A percentile compares a stretch with the other conserved stretches of the same genome.
phyloP scores from a whole-genome alignment of 2,797 vertebrate genomes.

The Oryzias sinensis region DNA sequence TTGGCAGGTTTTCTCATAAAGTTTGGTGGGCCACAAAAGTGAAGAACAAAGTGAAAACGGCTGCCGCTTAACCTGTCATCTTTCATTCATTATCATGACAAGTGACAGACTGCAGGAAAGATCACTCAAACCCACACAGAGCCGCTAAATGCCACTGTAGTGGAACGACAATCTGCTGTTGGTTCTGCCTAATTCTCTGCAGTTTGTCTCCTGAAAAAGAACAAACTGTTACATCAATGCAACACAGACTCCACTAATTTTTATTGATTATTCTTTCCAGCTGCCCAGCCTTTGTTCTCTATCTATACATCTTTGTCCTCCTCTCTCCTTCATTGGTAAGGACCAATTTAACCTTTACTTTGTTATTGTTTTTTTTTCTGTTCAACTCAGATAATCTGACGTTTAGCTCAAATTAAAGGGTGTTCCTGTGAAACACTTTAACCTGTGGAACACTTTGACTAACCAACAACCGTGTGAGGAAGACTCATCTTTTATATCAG shows the following conservation, averaged over 20 bases:
- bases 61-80: constrained; percentile 64
- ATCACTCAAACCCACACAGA: constrained; percentile 64
- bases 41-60: constrained; percentile 53
- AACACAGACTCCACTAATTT: constrained; percentile 59
- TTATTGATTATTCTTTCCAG: constrained; percentile 64
- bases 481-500: no score
- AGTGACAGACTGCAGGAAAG: constrained; percentile 58
- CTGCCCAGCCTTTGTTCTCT: constrained; percentile 37
- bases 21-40: constrained; percentile 45
- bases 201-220: constrained; percentile 58
- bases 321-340: constrained; percentile 32
- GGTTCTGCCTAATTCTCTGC: constrained; percentile 42
- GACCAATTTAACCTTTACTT: constrained; percentile 60
- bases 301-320: constrained; percentile 35
- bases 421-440: no score
- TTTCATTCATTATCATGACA: constrained; percentile 68
- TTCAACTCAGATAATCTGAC: neutral
- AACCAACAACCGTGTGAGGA: no score
- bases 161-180: constrained; percentile 60
- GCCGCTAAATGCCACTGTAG: constrained; percentile 68
- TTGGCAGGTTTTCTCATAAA: constrained; percentile 62
- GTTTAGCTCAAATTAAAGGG: neutral
- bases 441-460: no score
- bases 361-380: neutral
- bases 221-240: constrained; percentile 71